phyloP scores from a whole-genome alignment of 30 jellyfish, hydroid and myxozoan genomes.

The Morbakka virulenta region DNA sequence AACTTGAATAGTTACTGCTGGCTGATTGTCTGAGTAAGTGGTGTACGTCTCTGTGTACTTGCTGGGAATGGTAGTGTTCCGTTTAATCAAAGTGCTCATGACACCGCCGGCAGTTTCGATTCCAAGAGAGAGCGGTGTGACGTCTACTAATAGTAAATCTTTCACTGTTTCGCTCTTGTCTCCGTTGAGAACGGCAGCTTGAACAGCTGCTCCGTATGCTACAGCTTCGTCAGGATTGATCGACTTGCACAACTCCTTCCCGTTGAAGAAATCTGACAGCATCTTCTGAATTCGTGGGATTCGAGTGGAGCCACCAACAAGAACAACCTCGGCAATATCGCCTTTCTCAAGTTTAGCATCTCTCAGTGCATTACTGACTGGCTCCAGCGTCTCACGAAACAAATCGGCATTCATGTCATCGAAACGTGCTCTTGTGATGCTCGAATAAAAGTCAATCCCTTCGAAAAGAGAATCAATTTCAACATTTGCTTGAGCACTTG shows the following conservation, averaged over 20 bases:
- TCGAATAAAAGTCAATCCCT: constrained; percentile 85
- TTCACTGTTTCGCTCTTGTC: constrained; percentile 67
- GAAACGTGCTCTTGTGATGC: constrained; percentile 87
- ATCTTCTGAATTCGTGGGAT: constrained; percentile 78
- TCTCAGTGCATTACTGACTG: constrained; percentile 65
- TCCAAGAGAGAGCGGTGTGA: constrained; percentile 91
- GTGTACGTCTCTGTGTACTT: constrained; percentile 74
- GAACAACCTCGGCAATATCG: constrained; percentile 73
- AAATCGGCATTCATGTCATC: constrained; percentile 72
- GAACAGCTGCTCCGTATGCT: constrained; percentile 97
- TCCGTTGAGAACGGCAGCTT: constrained; percentile 90
- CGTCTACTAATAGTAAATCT: constrained; percentile 82
- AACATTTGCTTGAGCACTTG: constrained; percentile 81
- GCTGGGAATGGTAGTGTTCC: constrained; percentile 87
- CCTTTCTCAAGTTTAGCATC: constrained; percentile 68
- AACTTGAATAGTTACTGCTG: constrained; percentile 85
- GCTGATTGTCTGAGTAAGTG: constrained; percentile 85
- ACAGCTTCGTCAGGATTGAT: constrained; percentile 99
- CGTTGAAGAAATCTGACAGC: constrained; percentile 75
- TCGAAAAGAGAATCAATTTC: constrained; percentile 92
- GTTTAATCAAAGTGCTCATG: constrained; percentile 66
- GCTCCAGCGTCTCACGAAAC: constrained; percentile 64
- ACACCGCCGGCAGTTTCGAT: constrained; percentile 97
- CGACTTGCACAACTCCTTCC: constrained; percentile 76
- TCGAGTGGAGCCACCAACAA: constrained; percentile 98